phyloP scores from a whole-genome alignment of 1,140 invertebrate genomes.

The Drosophila seguyi region DNA sequence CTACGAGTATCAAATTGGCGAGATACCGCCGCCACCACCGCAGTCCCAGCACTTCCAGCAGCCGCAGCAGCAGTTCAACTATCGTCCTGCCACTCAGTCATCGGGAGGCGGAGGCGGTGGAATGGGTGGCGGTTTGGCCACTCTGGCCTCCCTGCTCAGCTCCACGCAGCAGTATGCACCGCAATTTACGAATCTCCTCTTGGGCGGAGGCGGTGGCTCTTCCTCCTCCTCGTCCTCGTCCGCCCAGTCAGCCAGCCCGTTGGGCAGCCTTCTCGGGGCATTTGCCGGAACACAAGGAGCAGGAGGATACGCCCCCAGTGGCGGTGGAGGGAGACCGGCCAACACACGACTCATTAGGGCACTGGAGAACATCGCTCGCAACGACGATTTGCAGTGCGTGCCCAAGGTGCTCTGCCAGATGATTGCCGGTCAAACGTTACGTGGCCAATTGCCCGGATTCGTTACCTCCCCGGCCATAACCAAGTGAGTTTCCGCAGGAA shows the following conservation, averaged over 20 bases:
- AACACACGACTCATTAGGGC: constrained; percentile 86
- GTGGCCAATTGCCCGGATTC: constrained; percentile 86
- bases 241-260: constrained; percentile 51
- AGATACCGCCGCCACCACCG: constrained; percentile 69
- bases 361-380: constrained; percentile 89
- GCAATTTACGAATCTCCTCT: constrained; percentile 80
- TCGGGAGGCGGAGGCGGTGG: constrained; percentile 1
- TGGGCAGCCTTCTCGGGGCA: constrained; percentile 74
- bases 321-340: constrained; percentile 49
- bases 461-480: constrained; percentile 88
- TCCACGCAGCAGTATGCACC: constrained; percentile 78
- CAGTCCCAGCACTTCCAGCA: constrained; percentile 51
- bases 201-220: constrained; percentile 63
- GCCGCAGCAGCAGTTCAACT: constrained; percentile 70
- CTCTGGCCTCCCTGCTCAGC: constrained; percentile 71
- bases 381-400: constrained; percentile 92
- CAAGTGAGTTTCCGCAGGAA: constrained; percentile 86
- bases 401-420: constrained; percentile 91
- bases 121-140: constrained; percentile 59
- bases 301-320: constrained; percentile 40
- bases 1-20: constrained; percentile 83
- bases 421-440: constrained; percentile 87
- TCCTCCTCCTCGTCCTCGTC: constrained; percentile 56
- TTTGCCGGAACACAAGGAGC: constrained; percentile 49
- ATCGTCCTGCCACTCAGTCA: constrained; percentile 62